Percentiles rank a stretch among this genome's conserved stretches.
phyloP scores from a whole-genome alignment of 2,113 vertebrate species.

The Fukomys damarensis region DNA sequence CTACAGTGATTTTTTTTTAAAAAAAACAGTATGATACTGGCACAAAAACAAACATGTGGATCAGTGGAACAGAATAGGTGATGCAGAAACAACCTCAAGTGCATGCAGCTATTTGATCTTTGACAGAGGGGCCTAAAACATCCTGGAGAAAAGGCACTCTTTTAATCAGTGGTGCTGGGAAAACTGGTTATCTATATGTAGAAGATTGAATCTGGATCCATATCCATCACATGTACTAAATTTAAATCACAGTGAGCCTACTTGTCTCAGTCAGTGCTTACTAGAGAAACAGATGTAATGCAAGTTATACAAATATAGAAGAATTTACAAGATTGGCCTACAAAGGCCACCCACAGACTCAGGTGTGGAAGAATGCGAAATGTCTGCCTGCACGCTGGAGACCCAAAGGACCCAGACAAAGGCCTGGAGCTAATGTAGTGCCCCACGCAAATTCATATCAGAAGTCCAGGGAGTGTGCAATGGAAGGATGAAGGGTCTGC shows the following conservation, averaged over 20 bases:
- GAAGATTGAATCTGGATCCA: background rate
- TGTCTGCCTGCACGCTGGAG: background rate
- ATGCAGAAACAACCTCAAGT: background rate
- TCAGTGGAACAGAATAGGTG: background rate
- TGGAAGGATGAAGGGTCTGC: background rate
- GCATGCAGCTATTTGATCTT: background rate
- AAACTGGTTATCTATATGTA: background rate
- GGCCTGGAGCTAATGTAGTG: too few relatives aligned
- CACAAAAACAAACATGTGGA: background rate
- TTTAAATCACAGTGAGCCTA: background rate
- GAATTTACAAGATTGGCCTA: background rate
- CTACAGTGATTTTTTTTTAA: background rate
- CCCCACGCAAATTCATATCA: background rate
- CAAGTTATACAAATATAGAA: background rate
- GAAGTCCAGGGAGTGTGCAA: background rate
- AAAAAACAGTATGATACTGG: background rate
- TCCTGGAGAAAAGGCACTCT: background rate
- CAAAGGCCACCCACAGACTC: background rate
- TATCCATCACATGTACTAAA: background rate
- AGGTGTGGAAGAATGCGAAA: background rate
- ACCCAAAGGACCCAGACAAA: background rate
- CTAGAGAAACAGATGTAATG: background rate
- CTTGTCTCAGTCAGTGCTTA: background rate
- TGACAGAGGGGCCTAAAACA: background rate
- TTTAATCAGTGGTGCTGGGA: background rate